These are phyloP conservation scores for Ovis canadensis DNA, from an alignment of 2,113 vertebrate genomes.

Conservation along the genomic window DNA sequence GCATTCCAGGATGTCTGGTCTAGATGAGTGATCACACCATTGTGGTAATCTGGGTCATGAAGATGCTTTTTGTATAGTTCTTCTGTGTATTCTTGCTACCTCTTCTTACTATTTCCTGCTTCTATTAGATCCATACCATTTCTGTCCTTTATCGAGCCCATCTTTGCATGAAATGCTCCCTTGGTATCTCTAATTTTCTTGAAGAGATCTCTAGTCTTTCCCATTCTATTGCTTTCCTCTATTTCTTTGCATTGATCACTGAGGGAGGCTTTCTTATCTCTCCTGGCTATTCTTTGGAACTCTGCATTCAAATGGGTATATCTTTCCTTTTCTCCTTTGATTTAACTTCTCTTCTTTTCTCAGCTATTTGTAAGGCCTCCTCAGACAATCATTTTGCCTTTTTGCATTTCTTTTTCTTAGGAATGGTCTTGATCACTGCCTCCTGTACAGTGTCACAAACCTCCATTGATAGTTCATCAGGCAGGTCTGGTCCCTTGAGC, in stretches of 20 bases:
- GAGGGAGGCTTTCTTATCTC: background rate
- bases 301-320: background rate
- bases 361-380: background rate
- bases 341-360: background rate
- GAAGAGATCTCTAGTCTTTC: background rate
- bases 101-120: background rate
- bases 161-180: background rate
- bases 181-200: background rate
- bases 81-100: background rate
- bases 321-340: background rate
- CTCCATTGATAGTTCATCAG: background rate
- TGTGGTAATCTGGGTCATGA: accelerated
- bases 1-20: background rate
- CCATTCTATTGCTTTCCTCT: background rate
- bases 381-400: background rate
- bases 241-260: background rate
- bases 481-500: background rate
- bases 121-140: background rate
- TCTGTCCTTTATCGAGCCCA: background rate
- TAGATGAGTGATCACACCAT: background rate
- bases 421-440: background rate
- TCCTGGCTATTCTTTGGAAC: background rate
- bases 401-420: background rate
- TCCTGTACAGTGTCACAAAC: background rate
- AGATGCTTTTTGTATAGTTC: background rate